Conservation (phyloP, 1,140 invertebrate genomes). For the Ceratosolen fusciceps region DNA sequence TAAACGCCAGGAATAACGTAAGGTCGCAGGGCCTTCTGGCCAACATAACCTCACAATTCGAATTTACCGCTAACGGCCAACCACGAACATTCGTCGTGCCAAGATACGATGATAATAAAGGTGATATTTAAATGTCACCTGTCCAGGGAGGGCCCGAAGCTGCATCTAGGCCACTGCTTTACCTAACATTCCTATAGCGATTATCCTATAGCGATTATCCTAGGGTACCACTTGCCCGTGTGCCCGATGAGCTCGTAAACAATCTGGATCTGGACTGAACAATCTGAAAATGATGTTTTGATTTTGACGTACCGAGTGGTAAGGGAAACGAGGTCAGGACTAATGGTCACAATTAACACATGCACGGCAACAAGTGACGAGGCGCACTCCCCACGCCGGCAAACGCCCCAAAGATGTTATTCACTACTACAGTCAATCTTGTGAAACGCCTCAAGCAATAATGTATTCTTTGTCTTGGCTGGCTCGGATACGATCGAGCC, state of each 20-base stretch:
- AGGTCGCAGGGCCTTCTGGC: background rate
- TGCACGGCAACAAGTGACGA: too few species aligned
- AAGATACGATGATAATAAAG: too few species aligned
- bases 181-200: too few species aligned
- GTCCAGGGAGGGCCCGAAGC: too few species aligned
- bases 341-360: background rate
- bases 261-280: too few species aligned
- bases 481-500: too few species aligned
- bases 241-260: too few species aligned
- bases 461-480: background rate
- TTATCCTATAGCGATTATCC: too few species aligned
- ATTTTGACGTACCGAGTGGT: background rate
- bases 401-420: background rate
- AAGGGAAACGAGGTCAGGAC: background rate
- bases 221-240: too few species aligned
- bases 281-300: too few species aligned
- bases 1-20: background rate
- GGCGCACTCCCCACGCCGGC: background rate
- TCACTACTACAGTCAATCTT: background rate
- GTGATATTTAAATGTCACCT: too few species aligned
- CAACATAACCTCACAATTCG: conserved; percentile 34
- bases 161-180: too few species aligned
- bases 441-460: background rate
- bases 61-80: background rate
- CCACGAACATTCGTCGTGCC: background rate